These are phyloP conservation scores for Mesoligia furuncula DNA, from an alignment of 2,888 invertebrate genomes.

Conservation along the genomic window DNA sequence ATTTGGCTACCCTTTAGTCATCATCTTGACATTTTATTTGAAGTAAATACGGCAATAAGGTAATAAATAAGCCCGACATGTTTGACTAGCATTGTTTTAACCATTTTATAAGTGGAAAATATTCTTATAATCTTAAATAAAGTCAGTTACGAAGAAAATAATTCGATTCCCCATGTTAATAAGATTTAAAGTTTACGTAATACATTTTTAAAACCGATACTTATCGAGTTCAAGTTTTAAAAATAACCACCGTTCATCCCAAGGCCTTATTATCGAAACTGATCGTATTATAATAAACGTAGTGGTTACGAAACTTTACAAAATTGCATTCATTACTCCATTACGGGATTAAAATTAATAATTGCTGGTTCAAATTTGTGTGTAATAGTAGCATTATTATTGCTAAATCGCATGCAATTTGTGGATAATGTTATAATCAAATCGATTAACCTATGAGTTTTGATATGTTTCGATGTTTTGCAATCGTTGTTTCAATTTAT, in stretches of 20 bases:
- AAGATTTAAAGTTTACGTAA: constrained; percentile 19
- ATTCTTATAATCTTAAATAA: too few species aligned
- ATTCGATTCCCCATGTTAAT: neutral
- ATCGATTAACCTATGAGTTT: constrained; percentile 30
- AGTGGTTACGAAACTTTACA: constrained; percentile 40
- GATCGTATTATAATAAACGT: constrained; percentile 40
- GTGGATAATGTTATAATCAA: constrained; percentile 43
- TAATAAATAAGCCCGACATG: too few species aligned
- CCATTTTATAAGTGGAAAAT: too few species aligned
- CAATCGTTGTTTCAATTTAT: constrained; percentile 5
- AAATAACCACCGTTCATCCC: constrained; percentile 16
- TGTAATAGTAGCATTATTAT: constrained; percentile 50
- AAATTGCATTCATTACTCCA: constrained; percentile 49
- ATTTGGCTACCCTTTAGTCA: too few species aligned
- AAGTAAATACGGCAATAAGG: too few species aligned
- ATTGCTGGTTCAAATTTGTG: constrained; percentile 44
- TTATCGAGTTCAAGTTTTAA: neutral
- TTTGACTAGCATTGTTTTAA: too few species aligned
- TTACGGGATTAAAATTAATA: constrained; percentile 57
- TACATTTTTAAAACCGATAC: constrained; percentile 37
- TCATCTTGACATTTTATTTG: too few species aligned
- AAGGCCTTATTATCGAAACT: constrained; percentile 49
- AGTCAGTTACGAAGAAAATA: neutral
- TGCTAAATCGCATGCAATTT: constrained; percentile 44
- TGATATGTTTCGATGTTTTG: constrained; percentile 19